These are phyloP conservation scores for Barnardius zonarius DNA, from an alignment of 2,113 vertebrate species.

Conservation along the genomic window DNA sequence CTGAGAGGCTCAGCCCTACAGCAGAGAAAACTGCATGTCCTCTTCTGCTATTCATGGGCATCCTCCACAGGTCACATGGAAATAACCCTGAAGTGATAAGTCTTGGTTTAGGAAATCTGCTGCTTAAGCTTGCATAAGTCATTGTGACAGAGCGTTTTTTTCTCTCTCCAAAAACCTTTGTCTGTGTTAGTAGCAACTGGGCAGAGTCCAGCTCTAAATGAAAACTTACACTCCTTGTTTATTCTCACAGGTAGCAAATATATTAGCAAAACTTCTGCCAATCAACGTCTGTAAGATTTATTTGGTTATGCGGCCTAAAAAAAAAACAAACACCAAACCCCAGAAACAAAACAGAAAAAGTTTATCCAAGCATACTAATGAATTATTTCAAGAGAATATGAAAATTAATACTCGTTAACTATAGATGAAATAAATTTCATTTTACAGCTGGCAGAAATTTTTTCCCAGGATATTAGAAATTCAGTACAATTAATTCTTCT, in stretches of 20 bases:
- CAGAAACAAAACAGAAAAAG: not conserved
- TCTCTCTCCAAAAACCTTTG: constrained; percentile 47
- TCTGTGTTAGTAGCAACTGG: constrained; percentile 36
- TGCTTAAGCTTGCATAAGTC: constrained; percentile 77
- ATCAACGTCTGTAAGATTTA: not conserved
- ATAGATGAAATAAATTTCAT: not conserved
- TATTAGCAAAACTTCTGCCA: constrained; percentile 14
- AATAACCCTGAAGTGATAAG: constrained; percentile 82
- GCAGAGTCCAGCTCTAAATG: constrained; percentile 63
- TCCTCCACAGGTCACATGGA: constrained; percentile 82
- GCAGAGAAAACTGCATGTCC: constrained; percentile 76
- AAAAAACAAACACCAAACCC: not conserved
- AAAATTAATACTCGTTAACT: constrained; percentile 13
- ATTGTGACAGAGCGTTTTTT: constrained; percentile 65
- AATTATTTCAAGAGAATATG: constrained; percentile 7
- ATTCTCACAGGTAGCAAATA: not conserved
- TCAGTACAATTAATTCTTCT: constrained; percentile 14
- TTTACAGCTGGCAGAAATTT: not conserved
- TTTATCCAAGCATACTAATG: not conserved
- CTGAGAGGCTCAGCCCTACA: constrained; percentile 73
- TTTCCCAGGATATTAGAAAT: constrained; percentile 25
- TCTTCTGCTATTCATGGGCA: constrained; percentile 76
- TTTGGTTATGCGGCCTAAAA: not conserved
- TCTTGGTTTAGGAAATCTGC: constrained; percentile 79
- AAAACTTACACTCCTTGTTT: constrained; percentile 48